These are phyloP conservation scores for Zaprionus gabonicus DNA, from an alignment of 1,140 invertebrate species.

Conservation along the genomic window DNA sequence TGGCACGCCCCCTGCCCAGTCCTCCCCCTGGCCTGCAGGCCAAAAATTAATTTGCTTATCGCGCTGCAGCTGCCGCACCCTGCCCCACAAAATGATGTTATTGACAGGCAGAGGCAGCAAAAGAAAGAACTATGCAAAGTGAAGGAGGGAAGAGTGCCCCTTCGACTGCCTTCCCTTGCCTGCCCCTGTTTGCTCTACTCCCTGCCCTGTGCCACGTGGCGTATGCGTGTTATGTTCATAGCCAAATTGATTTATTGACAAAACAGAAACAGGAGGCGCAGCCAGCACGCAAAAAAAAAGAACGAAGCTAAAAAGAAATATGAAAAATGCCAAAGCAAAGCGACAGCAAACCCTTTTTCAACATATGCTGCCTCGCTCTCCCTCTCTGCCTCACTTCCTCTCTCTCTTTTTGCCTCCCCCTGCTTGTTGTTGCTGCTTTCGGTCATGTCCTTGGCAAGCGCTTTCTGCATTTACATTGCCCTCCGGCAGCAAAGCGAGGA, in stretches of 20 bases:
- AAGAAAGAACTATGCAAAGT: slow-evolving; percentile 66
- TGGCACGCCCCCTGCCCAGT: slow-evolving; percentile 4
- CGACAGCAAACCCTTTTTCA: slow-evolving; percentile 39
- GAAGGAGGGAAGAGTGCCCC: not conserved
- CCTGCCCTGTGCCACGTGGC: slow-evolving; percentile 46
- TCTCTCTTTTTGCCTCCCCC: not conserved
- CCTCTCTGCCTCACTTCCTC: no score
- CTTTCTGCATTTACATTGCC: slow-evolving; percentile 39
- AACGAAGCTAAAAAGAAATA: not conserved
- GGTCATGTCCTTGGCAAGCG: slow-evolving; percentile 37
- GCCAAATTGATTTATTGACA: slow-evolving; percentile 82
- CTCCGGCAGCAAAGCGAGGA: not conserved
- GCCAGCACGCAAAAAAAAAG: slow-evolving; percentile 40
- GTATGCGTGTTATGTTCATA: slow-evolving; percentile 82
- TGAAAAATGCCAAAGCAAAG: slow-evolving; percentile 46
- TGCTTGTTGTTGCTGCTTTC: slow-evolving; percentile 20
- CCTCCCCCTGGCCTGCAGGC: slow-evolving; percentile 22
- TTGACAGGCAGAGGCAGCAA: slow-evolving; percentile 59
- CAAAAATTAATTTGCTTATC: slow-evolving; percentile 83
- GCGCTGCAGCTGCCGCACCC: slow-evolving; percentile 69
- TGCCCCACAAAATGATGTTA: slow-evolving; percentile 73
- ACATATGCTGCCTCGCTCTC: slow-evolving; percentile 23
- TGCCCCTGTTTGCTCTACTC: slow-evolving; percentile 9
- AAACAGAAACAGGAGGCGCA: slow-evolving; percentile 57
- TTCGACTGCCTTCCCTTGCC: slow-evolving; percentile 3